phyloP scores from a whole-genome alignment of 2,113 vertebrate species.

The Butastur rufipennis region DNA sequence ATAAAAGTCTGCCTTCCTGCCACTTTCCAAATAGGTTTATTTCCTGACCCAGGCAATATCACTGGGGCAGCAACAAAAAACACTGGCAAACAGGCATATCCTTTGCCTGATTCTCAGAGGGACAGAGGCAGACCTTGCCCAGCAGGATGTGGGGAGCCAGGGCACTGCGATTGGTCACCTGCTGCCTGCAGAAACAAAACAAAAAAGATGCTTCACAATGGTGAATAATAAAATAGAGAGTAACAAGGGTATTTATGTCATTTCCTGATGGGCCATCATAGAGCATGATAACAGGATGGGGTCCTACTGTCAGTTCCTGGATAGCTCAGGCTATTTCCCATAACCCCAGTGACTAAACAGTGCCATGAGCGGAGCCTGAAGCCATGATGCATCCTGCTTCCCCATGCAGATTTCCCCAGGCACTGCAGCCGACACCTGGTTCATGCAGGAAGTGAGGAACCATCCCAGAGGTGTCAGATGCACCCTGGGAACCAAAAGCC shows the following conservation, averaged over 20 bases:
- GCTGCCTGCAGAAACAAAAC: conserved; percentile 7
- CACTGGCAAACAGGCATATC: conserved; percentile 14
- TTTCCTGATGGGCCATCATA: conserved; percentile 59
- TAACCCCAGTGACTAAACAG: conserved; percentile 53
- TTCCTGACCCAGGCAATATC: conserved; percentile 39
- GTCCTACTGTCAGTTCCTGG: conserved; percentile 65
- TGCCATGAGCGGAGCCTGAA: not conserved
- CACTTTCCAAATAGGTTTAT: conserved; percentile 56
- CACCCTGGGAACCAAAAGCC: not conserved
- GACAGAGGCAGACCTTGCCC: not conserved
- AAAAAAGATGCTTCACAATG: conserved; percentile 43
- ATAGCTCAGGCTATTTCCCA: conserved; percentile 58
- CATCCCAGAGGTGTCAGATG: not conserved
- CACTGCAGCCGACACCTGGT: conserved; percentile 36
- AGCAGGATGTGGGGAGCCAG: conserved; percentile 57
- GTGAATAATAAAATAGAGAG: conserved; percentile 45
- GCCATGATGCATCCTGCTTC: conserved; percentile 50
- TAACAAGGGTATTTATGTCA: conserved; percentile 45
- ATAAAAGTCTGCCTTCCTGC: conserved; percentile 50
- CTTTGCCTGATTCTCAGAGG: conserved; percentile 36
- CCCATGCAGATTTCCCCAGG: conserved; percentile 7
- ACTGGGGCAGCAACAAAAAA: conserved; percentile 48
- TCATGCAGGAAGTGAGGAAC: conserved; percentile 31
- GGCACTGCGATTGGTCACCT: not conserved
- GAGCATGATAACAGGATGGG: conserved; percentile 72